A percentile compares a stretch with the other conserved stretches of the same genome.
Evolutionary conservation across 2,888 invertebrate species (phyloP).

Genomic region (Gymnosoma rotundatum): DNA sequence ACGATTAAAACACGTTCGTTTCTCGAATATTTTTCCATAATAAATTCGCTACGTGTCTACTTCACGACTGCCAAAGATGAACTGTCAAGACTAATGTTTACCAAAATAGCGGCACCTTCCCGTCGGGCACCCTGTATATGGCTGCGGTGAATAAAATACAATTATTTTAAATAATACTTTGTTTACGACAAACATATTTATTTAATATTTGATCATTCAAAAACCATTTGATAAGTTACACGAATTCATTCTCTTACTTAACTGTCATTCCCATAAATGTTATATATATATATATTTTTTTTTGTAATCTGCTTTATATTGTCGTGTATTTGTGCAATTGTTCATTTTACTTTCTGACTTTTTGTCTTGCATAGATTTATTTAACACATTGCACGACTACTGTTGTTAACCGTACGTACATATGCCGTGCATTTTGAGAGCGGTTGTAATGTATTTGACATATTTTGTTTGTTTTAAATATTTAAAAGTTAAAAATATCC

Average conservation of each 20-base stretch:
- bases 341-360: constrained; percentile 64
- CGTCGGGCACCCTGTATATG: too few relatives aligned
- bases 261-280: constrained; percentile 8
- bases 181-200: too few relatives aligned
- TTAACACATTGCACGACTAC: constrained; percentile 64
- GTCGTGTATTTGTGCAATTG: constrained; percentile 54
- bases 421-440: constrained; percentile 46
- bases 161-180: too few relatives aligned
- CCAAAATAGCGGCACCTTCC: too few relatives aligned
- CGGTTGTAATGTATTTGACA: constrained; percentile 65
- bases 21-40: too few relatives aligned
- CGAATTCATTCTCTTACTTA: constrained; percentile 11
- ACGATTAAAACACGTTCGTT: too few relatives aligned
- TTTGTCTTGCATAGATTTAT: constrained; percentile 63
- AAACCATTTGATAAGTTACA: background rate
- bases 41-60: too few relatives aligned
- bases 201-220: too few relatives aligned
- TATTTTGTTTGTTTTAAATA: constrained; percentile 64
- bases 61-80: too few relatives aligned
- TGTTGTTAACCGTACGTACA: constrained; percentile 44
- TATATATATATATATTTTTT: constrained; percentile 50
- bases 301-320: constrained; percentile 28
- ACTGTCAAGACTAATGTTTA: too few relatives aligned
- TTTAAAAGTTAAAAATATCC: constrained; percentile 53
- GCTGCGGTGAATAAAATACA: too few relatives aligned